phyloP scores from a whole-genome alignment of 2,113 vertebrate genomes.

The Anguilla rostrata region DNA sequence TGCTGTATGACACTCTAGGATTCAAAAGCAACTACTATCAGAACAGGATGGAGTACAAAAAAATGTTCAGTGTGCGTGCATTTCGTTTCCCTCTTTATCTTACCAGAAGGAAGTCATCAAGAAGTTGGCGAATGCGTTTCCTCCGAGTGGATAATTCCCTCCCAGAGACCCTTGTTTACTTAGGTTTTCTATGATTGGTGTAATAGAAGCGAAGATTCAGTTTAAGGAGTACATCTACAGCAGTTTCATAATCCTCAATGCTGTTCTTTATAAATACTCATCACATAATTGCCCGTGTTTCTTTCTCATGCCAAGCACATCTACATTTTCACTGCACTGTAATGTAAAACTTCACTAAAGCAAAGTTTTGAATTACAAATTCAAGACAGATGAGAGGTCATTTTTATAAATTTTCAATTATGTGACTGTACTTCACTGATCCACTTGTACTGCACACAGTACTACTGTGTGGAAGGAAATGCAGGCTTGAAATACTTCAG shows the following conservation, averaged over 20 bases:
- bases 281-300: too few species aligned
- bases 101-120: slow-evolving; percentile 10
- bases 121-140: neutral
- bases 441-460: neutral
- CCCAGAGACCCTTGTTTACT: neutral
- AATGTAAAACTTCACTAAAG: neutral
- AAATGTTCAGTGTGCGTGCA: neutral
- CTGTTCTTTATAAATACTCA: neutral
- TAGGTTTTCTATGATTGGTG: neutral
- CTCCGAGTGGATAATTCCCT: neutral
- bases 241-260: neutral
- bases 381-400: neutral
- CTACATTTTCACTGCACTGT: neutral
- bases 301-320: neutral
- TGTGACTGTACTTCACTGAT: neutral
- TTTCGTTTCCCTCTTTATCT: slow-evolving; percentile 17
- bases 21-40: neutral
- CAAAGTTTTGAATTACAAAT: neutral
- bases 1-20: neutral
- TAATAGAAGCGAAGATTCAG: neutral
- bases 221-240: neutral
- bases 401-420: neutral
- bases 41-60: neutral
- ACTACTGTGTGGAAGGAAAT: neutral
- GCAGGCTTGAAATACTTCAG: neutral